phyloP scores from a whole-genome alignment of 2,113 vertebrate species.

The Alces alces region DNA sequence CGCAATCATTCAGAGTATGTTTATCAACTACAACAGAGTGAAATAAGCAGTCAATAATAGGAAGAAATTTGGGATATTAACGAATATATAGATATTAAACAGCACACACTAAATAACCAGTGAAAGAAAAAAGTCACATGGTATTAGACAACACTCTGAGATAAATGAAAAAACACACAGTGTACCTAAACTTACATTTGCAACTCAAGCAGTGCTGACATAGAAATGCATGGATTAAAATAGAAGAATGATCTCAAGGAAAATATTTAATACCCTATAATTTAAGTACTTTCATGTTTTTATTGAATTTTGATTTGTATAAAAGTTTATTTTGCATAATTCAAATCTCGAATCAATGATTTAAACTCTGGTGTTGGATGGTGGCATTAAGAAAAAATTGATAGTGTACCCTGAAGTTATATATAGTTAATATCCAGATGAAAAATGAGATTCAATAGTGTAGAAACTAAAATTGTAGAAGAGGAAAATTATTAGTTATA shows the following conservation, averaged over 20 bases:
- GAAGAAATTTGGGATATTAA: neutral
- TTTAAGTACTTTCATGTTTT: neutral
- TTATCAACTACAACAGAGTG: neutral
- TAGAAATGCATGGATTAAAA: neutral
- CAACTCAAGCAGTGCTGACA: neutral
- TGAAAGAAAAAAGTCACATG: neutral
- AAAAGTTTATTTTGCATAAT: neutral
- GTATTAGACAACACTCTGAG: neutral
- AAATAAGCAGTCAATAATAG: neutral
- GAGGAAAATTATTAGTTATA: neutral
- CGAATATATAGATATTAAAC: neutral
- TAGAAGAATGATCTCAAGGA: neutral
- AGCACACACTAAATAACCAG: neutral
- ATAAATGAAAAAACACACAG: neutral
- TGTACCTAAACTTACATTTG: neutral
- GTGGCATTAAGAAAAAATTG: neutral
- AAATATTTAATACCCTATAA: neutral
- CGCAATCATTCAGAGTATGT: neutral
- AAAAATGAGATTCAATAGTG: neutral
- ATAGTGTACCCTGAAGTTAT: neutral
- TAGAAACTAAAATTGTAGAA: neutral
- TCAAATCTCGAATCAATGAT: neutral
- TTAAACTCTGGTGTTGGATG: neutral
- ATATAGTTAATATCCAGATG: neutral
- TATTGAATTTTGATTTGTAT: neutral